phyloP scores from a whole-genome alignment of 2,797 vertebrate species.

The Mallotus villosus region DNA sequence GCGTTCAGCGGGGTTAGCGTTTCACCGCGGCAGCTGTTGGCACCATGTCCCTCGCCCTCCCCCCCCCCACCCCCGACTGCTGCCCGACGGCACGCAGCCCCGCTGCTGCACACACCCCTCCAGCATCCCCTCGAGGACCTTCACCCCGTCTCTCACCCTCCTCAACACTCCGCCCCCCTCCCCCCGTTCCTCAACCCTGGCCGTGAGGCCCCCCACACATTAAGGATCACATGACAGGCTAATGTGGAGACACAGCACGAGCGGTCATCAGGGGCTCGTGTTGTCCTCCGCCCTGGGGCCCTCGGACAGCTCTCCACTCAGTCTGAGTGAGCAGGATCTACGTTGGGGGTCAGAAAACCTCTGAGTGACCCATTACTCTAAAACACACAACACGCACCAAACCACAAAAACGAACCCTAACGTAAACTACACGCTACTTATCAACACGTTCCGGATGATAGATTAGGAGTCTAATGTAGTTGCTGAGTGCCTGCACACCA shows the following conservation, averaged over 20 bases:
- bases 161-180: neutral
- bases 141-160: conserved; percentile 30
- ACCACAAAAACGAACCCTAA: too few species aligned
- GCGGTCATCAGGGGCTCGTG: conserved; percentile 52
- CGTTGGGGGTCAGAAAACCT: neutral
- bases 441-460: neutral
- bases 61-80: conserved; percentile 41
- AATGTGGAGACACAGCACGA: conserved; percentile 55
- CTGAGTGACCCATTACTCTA: neutral
- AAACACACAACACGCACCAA: too few species aligned
- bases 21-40: conserved; percentile 77
- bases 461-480: neutral
- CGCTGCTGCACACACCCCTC: conserved; percentile 67
- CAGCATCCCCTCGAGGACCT: conserved; percentile 61
- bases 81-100: conserved; percentile 70
- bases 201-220: conserved; percentile 45
- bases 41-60: conserved; percentile 69
- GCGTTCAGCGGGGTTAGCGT: conserved; percentile 73
- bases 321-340: neutral
- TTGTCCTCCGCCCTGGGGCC: conserved; percentile 15
- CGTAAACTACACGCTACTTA: neutral
- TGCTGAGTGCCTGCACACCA: neutral
- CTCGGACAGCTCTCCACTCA: neutral
- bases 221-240: conserved; percentile 56
- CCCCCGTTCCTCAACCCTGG: conserved; percentile 44